Conservation (phyloP, 2,888 invertebrate species). For the Endomychus coccineus region DNA sequence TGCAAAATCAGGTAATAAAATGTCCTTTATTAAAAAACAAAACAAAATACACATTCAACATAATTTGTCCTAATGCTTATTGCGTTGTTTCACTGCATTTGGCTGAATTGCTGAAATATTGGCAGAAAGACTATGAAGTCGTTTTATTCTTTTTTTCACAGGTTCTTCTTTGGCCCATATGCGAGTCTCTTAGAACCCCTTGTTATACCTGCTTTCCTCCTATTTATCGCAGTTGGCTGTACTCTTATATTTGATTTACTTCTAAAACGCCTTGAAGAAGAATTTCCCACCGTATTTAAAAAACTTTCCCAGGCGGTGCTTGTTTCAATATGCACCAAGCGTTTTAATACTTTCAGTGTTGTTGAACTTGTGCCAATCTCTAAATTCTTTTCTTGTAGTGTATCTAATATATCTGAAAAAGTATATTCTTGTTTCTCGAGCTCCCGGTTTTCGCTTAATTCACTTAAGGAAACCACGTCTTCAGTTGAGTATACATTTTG, state of each 20-base stretch:
- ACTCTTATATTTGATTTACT: constrained; percentile 4
- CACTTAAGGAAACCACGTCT: constrained; percentile 1
- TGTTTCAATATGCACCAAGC: constrained; percentile 4
- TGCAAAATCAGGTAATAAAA: neutral
- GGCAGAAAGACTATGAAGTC: constrained; percentile 2
- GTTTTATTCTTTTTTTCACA: constrained; percentile 4
- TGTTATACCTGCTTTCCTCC: constrained; percentile 6
- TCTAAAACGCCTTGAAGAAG: constrained; percentile 4
- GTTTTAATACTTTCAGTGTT: constrained; percentile 3
- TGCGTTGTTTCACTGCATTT: constrained; percentile 2
- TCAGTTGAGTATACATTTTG: constrained; percentile 5
- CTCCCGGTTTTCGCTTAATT: constrained; percentile 3
- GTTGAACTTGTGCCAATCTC: constrained; percentile 5
- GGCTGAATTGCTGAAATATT: constrained; percentile 3
- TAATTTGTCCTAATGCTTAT: constrained; percentile 3
- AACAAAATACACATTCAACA: constrained; percentile 3
- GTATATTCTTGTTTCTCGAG: too few species aligned
- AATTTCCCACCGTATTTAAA: constrained; percentile 3
- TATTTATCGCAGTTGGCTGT: constrained; percentile 5
- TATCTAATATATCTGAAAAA: constrained; percentile 4
- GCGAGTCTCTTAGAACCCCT: constrained; percentile 6
- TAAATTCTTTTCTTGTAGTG: constrained; percentile 4
- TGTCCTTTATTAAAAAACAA: constrained; percentile 1
- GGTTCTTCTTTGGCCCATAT: constrained; percentile 4
- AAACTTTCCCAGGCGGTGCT: constrained; percentile 4